These are phyloP conservation scores for Anoncus sp. DNA, from an alignment of 2,888 invertebrate genomes.

Conservation along the genomic window DNA sequence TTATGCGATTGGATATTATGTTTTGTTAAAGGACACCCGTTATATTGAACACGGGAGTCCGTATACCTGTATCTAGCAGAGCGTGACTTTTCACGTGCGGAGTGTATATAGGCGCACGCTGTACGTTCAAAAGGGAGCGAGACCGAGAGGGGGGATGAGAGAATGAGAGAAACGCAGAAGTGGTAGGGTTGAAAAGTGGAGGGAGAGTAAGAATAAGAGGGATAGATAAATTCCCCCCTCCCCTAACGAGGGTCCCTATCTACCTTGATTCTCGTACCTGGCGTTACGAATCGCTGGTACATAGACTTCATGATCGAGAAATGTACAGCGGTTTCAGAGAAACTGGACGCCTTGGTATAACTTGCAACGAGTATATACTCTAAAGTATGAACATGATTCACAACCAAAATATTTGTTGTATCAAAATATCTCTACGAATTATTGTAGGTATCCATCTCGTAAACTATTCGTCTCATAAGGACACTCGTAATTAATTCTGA, in stretches of 20 bases:
- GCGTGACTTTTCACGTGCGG: slow-evolving; percentile 80
- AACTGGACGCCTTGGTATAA: slow-evolving; percentile 27
- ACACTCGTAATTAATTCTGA: neutral
- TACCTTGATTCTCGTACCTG: slow-evolving; percentile 42
- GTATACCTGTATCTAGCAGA: slow-evolving; percentile 76
- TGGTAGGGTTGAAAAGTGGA: slow-evolving; percentile 35
- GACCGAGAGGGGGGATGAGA: slow-evolving; percentile 29
- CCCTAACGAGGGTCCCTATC: slow-evolving; percentile 12
- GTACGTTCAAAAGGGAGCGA: slow-evolving; percentile 38
- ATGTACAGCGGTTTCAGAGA: slow-evolving; percentile 48
- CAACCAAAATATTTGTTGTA: neutral
- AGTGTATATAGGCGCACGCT: slow-evolving; percentile 64
- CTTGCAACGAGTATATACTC: neutral
- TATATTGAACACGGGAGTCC: slow-evolving; percentile 69
- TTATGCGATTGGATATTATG: neutral
- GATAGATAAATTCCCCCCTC: slow-evolving; percentile 45
- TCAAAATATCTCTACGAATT: neutral
- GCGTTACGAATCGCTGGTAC: slow-evolving; percentile 42
- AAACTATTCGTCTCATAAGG: neutral
- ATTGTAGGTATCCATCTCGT: neutral
- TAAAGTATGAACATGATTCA: neutral
- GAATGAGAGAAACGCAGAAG: slow-evolving; percentile 24
- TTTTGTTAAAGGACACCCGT: slow-evolving; percentile 70
- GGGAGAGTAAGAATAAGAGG: slow-evolving; percentile 36
- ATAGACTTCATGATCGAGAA: slow-evolving; percentile 46